Percentiles rank a stretch among this genome's conserved stretches.
These are phyloP conservation scores for Gallinago solitaria DNA, from an alignment of 2,797 vertebrate genomes.

Conservation along the genomic window DNA sequence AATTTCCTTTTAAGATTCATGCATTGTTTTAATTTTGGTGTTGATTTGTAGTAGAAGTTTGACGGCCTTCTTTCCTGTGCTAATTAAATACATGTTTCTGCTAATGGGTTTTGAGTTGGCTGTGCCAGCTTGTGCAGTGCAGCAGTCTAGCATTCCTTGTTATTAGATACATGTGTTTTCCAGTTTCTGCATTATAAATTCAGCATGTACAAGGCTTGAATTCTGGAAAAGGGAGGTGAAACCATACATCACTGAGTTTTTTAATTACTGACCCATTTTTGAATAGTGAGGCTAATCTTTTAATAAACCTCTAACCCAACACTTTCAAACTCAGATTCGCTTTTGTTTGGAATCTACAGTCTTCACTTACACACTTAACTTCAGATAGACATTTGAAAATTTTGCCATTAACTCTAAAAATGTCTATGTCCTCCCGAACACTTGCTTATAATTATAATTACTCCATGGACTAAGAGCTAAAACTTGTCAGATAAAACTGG, in stretches of 20 bases:
- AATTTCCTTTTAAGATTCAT: slow-evolving; percentile 41
- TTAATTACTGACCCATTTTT: background rate
- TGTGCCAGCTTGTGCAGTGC: background rate
- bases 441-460: background rate
- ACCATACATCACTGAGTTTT: background rate
- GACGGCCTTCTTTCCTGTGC: slow-evolving; percentile 1
- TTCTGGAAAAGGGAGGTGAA: background rate
- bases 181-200: background rate
- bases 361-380: background rate
- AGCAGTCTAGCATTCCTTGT: background rate
- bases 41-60: slow-evolving; percentile 7
- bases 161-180: background rate
- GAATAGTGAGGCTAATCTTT: background rate
- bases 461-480: background rate
- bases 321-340: background rate
- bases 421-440: background rate
- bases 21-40: slow-evolving; percentile 58
- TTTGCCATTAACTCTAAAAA: background rate
- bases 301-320: background rate
- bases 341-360: background rate
- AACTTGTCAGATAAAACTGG: background rate
- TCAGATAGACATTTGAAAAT: background rate
- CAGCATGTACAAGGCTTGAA: background rate
- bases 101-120: background rate
- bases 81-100: slow-evolving; percentile 29